Conservation (phyloP, 1,140 invertebrate genomes). For the Linepithema humile region DNA sequence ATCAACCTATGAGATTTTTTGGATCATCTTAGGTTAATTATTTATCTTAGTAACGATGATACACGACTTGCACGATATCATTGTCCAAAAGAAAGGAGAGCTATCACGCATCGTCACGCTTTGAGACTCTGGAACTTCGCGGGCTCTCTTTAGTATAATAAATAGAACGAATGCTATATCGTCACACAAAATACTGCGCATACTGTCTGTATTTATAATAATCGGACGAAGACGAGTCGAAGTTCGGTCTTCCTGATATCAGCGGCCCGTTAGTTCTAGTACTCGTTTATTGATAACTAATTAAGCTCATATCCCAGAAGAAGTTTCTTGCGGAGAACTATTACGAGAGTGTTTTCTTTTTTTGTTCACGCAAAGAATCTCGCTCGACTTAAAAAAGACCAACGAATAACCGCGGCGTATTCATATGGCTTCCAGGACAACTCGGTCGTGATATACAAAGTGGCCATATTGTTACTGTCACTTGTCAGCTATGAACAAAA, state of each 20-base stretch:
- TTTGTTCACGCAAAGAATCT: constrained; percentile 34
- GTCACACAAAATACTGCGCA: constrained; percentile 70
- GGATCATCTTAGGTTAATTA: background rate
- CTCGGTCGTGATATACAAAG: constrained; percentile 68
- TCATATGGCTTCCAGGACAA: constrained; percentile 63
- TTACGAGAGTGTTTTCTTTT: constrained; percentile 21
- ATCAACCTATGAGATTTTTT: background rate
- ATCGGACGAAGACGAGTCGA: constrained; percentile 72
- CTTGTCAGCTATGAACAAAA: constrained; percentile 36
- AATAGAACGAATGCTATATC: constrained; percentile 63
- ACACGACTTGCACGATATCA: constrained; percentile 2
- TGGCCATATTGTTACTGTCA: constrained; percentile 68
- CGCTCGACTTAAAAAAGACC: constrained; percentile 28
- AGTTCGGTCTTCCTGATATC: constrained; percentile 77
- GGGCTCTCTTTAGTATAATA: constrained; percentile 55
- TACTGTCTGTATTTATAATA: constrained; percentile 78
- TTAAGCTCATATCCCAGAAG: constrained; percentile 50
- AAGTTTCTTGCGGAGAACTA: constrained; percentile 33
- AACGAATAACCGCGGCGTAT: constrained; percentile 35
- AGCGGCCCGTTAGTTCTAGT: constrained; percentile 70
- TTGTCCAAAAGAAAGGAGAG: background rate
- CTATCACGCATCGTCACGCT: constrained; percentile 50
- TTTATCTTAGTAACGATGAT: constrained; percentile 32
- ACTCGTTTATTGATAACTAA: constrained; percentile 70
- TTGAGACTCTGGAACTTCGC: constrained; percentile 66